Evolutionary conservation across 2,888 invertebrate species (phyloP).

Genomic region (Drosophila atroscutellata): DNA sequence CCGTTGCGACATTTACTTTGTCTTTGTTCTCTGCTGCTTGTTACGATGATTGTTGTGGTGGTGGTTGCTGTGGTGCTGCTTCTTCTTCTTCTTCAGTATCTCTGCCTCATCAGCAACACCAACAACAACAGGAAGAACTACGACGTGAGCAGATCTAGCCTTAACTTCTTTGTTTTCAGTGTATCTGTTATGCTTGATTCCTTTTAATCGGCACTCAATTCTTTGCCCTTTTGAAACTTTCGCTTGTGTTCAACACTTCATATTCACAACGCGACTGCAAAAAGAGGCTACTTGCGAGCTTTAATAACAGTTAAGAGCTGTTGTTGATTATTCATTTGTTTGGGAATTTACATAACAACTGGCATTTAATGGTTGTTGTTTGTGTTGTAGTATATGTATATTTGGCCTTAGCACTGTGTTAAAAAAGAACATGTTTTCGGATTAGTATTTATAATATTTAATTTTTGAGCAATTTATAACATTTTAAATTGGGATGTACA

Average conservation of each 20-base stretch:
- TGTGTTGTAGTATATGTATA: neutral
- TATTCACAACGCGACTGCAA: constrained; percentile 44
- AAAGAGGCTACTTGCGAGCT: constrained; percentile 24
- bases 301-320: constrained; percentile 6
- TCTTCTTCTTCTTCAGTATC: constrained; percentile 10
- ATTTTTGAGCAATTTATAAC: neutral
- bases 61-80: neutral
- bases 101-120: constrained; percentile 29
- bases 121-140: constrained; percentile 36
- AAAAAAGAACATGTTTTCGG: neutral
- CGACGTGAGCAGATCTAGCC: constrained; percentile 18
- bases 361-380: neutral
- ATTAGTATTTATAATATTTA: neutral
- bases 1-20: constrained; percentile 62
- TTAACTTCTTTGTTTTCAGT: constrained; percentile 34
- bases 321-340: constrained; percentile 24
- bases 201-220: constrained; percentile 35
- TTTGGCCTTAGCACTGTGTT: neutral
- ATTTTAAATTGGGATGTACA: neutral
- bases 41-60: constrained; percentile 5
- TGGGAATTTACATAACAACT: neutral
- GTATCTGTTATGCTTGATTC: constrained; percentile 24
- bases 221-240: constrained; percentile 52
- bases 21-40: constrained; percentile 29
- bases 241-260: constrained; percentile 54